Evolutionary conservation across 2,113 vertebrate species (phyloP).

Genomic region (Eulacestoma nigropectus): DNA sequence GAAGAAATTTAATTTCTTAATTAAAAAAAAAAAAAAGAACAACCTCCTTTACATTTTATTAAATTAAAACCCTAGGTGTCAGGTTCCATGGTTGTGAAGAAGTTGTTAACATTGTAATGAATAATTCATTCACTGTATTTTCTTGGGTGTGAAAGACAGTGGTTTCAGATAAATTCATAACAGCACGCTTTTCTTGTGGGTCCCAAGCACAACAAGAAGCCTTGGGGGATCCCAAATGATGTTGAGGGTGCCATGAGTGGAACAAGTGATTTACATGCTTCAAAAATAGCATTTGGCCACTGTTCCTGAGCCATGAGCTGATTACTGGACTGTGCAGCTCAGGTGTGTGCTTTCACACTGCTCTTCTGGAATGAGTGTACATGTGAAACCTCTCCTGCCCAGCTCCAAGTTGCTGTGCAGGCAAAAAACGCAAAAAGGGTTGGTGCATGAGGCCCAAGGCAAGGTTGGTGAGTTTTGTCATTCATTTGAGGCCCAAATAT

Average conservation of each 20-base stretch:
- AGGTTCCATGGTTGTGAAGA: not conserved
- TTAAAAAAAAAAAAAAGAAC: not conserved
- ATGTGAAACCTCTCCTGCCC: not conserved
- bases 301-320: not conserved
- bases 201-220: not conserved
- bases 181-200: not conserved
- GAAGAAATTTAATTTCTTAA: not conserved
- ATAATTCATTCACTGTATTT: not conserved
- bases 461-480: not conserved
- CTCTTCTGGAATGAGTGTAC: rapidly evolving
- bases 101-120: not conserved
- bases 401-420: not conserved
- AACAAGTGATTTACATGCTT: not conserved
- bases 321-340: not conserved
- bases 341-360: rapidly evolving
- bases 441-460: not conserved
- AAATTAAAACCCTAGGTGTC: conserved; percentile 9
- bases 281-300: not conserved
- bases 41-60: not conserved
- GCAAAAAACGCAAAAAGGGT: not conserved
- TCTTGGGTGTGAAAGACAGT: not conserved
- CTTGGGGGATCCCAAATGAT: rapidly evolving
- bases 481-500: not conserved
- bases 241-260: not conserved
- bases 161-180: not conserved